A percentile compares a stretch with the other conserved stretches of the same genome.
Evolutionary conservation across 2,797 vertebrate species (phyloP).

Genomic region (Poecilia gillii): DNA sequence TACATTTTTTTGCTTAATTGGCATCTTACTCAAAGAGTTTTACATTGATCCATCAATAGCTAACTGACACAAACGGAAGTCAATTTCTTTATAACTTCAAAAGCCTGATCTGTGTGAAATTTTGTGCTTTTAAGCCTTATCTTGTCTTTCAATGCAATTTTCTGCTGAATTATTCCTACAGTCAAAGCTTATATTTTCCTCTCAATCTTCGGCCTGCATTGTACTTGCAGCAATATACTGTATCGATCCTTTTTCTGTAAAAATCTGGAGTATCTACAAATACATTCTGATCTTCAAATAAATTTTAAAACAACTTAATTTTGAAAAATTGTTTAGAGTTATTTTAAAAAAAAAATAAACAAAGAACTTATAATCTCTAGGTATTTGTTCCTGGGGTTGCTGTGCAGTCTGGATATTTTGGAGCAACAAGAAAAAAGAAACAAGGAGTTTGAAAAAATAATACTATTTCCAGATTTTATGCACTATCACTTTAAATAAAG

Average conservation of each 20-base stretch:
- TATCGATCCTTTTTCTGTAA: background rate
- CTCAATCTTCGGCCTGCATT: background rate
- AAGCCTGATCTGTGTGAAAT: background rate
- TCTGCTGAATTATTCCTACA: background rate
- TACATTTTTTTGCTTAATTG: background rate
- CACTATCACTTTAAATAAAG: background rate
- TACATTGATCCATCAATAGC: conserved; percentile 6
- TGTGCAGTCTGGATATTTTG: background rate
- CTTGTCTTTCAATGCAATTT: background rate
- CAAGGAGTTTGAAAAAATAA: background rate
- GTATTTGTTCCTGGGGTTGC: background rate
- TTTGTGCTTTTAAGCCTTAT: background rate
- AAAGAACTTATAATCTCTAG: conserved; percentile 8
- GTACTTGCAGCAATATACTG: background rate
- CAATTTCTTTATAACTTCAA: background rate
- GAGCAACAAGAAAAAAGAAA: background rate
- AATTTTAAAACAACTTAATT: no score
- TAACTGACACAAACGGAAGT: background rate
- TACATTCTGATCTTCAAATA: no score
- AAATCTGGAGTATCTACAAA: background rate
- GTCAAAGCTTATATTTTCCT: background rate
- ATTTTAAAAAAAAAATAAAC: background rate
- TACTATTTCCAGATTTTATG: background rate
- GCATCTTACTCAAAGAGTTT: background rate
- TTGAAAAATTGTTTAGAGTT: background rate